Base-by-base conservation (phyloP, 2,888 invertebrate species). In the Pristionchus fissidentatus region DNA sequence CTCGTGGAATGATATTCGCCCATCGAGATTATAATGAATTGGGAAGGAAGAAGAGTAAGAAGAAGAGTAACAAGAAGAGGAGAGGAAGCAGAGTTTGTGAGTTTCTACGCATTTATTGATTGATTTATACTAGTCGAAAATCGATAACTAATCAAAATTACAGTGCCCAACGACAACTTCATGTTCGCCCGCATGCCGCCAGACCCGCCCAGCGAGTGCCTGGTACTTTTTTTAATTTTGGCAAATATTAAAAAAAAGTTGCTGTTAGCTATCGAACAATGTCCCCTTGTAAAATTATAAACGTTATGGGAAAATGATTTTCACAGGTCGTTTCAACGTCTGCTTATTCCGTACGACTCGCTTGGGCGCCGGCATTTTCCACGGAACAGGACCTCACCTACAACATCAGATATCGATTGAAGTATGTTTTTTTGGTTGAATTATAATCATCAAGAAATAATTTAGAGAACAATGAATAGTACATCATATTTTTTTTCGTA, bases 1-100 rank as follows among this genome's bases (percentile, higher is more conserved):
- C 92, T 0, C 87, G 87, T 32, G 91, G 91, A 77, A 91, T 91
- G 91, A 91, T 91, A 29, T 91, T 91, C 84, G 91, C 91, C 22
- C 91, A 91, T 81, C 86, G 89, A 77, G 90, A 91, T 82, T 92
- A 89, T 84, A 87, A 86, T 32, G 91, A 91, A 66, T 85, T 92
- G 80, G 84, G 90, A 26, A 77, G 90, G 55, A 91, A 91, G 78
- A 87, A 87, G 79, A 88, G 89, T 26, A 90, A 89, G 81, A 88
- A 88, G 82, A 89, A 89, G 84, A 87, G 87, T 84, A 85, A 87
- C 35, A 89, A 79, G n/a, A 77, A 89, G 77, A 82, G 90, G 35
- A 83, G 90, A 43, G 90, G 89, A 55, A 89, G 88, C 79, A 88
- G 90, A 85, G 88, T 91, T 75, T 87, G 91, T 91, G 81, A 87